These are phyloP conservation scores for Conops quadrifasciatus DNA, from an alignment of 2,888 invertebrate species.

Conservation along the genomic window DNA sequence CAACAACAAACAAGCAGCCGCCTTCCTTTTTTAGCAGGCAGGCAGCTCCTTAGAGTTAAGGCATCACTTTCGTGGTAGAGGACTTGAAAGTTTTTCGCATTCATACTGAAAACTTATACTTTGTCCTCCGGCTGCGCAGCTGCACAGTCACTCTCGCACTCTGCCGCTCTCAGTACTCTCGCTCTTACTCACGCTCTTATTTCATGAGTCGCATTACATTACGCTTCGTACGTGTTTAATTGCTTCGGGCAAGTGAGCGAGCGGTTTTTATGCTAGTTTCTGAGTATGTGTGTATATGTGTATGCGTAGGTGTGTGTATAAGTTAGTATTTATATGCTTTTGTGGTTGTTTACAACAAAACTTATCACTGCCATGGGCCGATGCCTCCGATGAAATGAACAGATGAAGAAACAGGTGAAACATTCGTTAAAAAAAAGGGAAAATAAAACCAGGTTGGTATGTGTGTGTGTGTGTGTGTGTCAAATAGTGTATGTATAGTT, in stretches of 20 bases:
- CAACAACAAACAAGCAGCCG: not conserved
- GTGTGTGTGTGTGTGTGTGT: not conserved
- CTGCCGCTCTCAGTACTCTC: conserved; percentile 27
- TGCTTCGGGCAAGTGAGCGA: conserved; percentile 36
- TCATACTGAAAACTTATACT: too few relatives aligned
- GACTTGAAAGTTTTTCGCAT: too few relatives aligned
- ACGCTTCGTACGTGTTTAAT: conserved; percentile 39
- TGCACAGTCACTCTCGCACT: not conserved
- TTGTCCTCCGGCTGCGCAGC: too few relatives aligned
- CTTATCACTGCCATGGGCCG: conserved; percentile 12
- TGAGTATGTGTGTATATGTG: conserved; percentile 6
- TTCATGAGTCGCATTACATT: conserved; percentile 24
- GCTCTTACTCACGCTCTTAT: conserved; percentile 22
- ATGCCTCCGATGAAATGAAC: conserved; percentile 18
- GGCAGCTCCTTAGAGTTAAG: conserved; percentile 25
- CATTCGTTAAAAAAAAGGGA: too few relatives aligned
- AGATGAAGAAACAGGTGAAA: conserved; percentile 2
- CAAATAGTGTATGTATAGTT: too few relatives aligned
- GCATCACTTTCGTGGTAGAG: not conserved
- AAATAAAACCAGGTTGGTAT: too few relatives aligned
- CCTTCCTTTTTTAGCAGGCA: not conserved
- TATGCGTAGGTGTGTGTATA: not conserved
- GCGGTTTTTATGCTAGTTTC: not conserved
- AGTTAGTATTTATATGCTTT: not conserved
- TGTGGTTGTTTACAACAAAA: conserved; percentile 11